Percentiles rank a stretch among this genome's conserved stretches.
Evolutionary conservation across 2,113 vertebrate genomes (phyloP).

Genomic region (Diadophis punctatus): DNA sequence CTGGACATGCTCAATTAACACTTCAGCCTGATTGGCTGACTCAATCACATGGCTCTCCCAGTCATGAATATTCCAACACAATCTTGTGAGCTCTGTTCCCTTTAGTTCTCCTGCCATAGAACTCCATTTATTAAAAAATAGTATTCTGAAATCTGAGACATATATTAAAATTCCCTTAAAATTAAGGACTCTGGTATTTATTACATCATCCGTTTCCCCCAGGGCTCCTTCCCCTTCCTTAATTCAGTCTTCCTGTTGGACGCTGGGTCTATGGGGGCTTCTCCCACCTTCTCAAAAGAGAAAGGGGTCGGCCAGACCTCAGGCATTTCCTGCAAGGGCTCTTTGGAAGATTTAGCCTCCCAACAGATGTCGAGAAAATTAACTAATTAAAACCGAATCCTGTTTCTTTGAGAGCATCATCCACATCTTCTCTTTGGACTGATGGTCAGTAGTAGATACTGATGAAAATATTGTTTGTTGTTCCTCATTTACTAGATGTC

Average conservation of each 20-base stretch:
- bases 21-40: too few species aligned
- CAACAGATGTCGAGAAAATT: neutral
- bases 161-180: neutral
- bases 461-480: neutral
- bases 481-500: neutral
- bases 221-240: neutral
- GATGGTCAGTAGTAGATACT: neutral
- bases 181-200: neutral
- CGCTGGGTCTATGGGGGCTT: neutral
- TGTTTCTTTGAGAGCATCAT: neutral
- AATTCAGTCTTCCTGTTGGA: neutral
- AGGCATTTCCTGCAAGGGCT: neutral
- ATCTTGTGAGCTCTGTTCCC: neutral
- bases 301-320: neutral
- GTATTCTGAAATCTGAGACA: neutral
- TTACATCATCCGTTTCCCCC: neutral
- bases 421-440: neutral
- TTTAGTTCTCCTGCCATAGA: neutral
- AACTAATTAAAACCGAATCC: neutral
- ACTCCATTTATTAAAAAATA: neutral
- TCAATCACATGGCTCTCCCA: too few species aligned
- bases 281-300: neutral
- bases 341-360: neutral
- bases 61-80: too few species aligned
- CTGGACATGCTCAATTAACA: too few species aligned